Evolutionary conservation across 2,888 invertebrate genomes (phyloP).

Genomic region (Lasioglossum figueresi): DNA sequence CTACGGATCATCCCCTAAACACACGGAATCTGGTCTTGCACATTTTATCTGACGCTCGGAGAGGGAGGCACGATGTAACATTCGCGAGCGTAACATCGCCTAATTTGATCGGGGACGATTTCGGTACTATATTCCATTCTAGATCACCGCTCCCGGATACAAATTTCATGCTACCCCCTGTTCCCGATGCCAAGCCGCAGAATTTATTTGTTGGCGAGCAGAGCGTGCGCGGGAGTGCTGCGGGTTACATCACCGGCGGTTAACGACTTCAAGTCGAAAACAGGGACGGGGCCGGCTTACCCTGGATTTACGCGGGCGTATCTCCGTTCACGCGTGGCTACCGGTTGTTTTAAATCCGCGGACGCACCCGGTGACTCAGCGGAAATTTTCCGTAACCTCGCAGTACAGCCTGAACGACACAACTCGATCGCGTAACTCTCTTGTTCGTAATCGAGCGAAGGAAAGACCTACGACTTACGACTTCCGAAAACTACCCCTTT

Average conservation of each 20-base stretch:
- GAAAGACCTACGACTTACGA: no score
- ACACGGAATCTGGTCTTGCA: slow-evolving; percentile 67
- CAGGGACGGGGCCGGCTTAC: neutral
- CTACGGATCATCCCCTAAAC: slow-evolving; percentile 72
- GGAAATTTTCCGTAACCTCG: slow-evolving; percentile 41
- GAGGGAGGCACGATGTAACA: neutral
- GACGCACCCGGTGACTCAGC: slow-evolving; percentile 59
- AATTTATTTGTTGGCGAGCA: slow-evolving; percentile 14
- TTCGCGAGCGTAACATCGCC: neutral
- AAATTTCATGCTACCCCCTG: neutral
- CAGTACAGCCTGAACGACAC: no score
- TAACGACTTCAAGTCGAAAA: slow-evolving; percentile 37
- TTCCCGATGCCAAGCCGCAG: slow-evolving; percentile 12
- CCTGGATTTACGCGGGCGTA: slow-evolving; percentile 32
- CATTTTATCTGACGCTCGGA: slow-evolving; percentile 63
- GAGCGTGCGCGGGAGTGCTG: neutral
- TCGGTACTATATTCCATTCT: neutral
- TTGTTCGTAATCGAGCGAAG: no score
- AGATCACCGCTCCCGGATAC: neutral
- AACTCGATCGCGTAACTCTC: no score
- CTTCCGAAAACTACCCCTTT: no score
- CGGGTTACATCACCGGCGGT: slow-evolving; percentile 17
- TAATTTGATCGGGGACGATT: slow-evolving; percentile 19
- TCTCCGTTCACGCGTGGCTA: slow-evolving; percentile 28
- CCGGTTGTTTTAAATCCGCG: slow-evolving; percentile 13